Evolutionary conservation across 2,888 invertebrate species (phyloP).

Genomic region (Pandemis corylana): DNA sequence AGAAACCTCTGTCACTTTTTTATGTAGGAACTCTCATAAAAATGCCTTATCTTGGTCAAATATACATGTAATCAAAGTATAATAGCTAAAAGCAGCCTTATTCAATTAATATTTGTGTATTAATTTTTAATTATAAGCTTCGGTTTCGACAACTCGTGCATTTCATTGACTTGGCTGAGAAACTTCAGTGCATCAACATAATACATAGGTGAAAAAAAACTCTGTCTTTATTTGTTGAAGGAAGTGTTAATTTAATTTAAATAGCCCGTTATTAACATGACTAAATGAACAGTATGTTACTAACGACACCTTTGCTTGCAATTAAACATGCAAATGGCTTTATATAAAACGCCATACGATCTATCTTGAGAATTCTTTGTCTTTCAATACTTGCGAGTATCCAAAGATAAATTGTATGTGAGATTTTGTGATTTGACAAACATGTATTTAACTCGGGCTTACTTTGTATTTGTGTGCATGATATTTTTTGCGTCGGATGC

Average conservation of each 20-base stretch:
- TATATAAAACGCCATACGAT: conserved; percentile 33
- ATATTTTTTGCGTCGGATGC: conserved; percentile 16
- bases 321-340: conserved; percentile 19
- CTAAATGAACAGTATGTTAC: conserved; percentile 15
- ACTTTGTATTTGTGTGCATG: background rate
- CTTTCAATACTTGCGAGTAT: background rate
- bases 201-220: conserved; percentile 1
- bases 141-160: no score
- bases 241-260: conserved; percentile 21
- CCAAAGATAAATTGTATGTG: background rate
- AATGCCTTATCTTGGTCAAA: no score
- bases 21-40: no score
- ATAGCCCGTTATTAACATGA: conserved; percentile 8
- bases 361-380: conserved; percentile 6
- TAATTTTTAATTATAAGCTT: no score
- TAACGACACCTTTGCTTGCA: background rate
- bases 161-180: background rate
- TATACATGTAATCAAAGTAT: no score
- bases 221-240: conserved; percentile 8
- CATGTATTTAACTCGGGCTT: conserved; percentile 1
- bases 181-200: background rate
- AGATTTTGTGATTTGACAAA: background rate
- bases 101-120: no score
- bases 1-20: no score
- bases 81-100: no score